These are phyloP conservation scores for Hydrotaea cyrtoneurina DNA, from an alignment of 2,888 invertebrate genomes.

Conservation along the genomic window DNA sequence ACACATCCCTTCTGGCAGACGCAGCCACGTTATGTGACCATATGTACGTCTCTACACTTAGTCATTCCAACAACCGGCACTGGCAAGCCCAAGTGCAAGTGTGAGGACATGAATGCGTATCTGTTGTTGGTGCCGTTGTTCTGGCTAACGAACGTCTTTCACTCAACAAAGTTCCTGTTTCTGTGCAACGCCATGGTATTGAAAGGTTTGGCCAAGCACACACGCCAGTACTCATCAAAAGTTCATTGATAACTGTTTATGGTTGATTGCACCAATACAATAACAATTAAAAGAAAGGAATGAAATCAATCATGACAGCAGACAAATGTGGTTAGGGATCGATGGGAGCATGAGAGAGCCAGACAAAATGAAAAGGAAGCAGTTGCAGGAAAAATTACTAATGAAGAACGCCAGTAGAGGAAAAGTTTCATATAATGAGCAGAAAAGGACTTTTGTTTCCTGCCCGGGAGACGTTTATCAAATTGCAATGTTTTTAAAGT, in stretches of 20 bases:
- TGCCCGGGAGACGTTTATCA: background rate
- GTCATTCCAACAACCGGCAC: no score
- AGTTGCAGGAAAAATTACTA: background rate
- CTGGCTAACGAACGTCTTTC: background rate
- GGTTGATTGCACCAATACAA: slow-evolving; percentile 49
- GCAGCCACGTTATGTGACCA: no score
- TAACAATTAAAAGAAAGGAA: slow-evolving; percentile 3
- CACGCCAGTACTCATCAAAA: slow-evolving; percentile 25
- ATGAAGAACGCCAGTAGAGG: background rate
- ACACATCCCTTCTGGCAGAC: no score
- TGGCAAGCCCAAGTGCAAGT: no score
- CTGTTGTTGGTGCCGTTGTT: no score
- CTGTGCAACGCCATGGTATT: background rate
- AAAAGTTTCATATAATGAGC: slow-evolving; percentile 10
- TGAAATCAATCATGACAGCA: slow-evolving; percentile 23
- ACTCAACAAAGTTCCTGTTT: background rate
- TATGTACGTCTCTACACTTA: no score
- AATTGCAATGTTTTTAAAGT: no score
- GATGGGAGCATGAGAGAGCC: background rate
- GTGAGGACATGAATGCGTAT: no score
- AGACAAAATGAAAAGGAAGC: slow-evolving; percentile 14
- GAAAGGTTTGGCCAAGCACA: no score
- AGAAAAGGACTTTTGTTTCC: background rate
- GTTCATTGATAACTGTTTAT: slow-evolving; percentile 55
- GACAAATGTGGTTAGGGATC: slow-evolving; percentile 27